phyloP scores from a whole-genome alignment of 92 coral and sea anemone species.

The Anthopleura xanthogrammica region DNA sequence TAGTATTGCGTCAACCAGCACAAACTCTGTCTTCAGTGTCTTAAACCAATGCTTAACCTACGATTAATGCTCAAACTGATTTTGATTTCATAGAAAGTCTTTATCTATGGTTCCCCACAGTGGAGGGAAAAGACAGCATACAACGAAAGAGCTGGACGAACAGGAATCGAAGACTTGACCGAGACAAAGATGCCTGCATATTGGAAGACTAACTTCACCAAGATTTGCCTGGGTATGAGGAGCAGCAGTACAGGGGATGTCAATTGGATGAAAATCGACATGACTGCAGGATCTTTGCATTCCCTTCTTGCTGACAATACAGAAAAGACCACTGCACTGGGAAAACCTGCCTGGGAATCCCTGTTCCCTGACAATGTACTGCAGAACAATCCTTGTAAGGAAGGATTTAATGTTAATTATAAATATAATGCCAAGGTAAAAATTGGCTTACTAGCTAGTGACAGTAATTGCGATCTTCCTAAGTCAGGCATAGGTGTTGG shows the following conservation, averaged over 20 bases:
- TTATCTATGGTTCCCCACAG: neutral
- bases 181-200: neutral
- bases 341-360: neutral
- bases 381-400: too few species aligned
- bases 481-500: too few species aligned
- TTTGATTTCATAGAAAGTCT: neutral
- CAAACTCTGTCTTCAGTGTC: too few species aligned
- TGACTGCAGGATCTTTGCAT: neutral
- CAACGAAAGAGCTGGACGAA: neutral
- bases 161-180: neutral
- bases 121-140: neutral
- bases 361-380: neutral
- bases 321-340: neutral
- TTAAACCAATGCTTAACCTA: neutral
- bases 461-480: too few species aligned
- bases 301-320: neutral
- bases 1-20: too few species aligned
- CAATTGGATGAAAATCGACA: neutral
- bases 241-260: neutral
- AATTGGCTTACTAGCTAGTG: too few species aligned
- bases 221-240: constrained; percentile 3
- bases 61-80: neutral
- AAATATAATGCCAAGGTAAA: too few species aligned
- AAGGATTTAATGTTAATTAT: too few species aligned
- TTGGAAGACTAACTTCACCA: neutral